Percentiles rank a stretch among this genome's conserved stretches.
These are phyloP conservation scores for Drosophila azteca DNA, from an alignment of 1,140 invertebrate species.

Conservation along the genomic window DNA sequence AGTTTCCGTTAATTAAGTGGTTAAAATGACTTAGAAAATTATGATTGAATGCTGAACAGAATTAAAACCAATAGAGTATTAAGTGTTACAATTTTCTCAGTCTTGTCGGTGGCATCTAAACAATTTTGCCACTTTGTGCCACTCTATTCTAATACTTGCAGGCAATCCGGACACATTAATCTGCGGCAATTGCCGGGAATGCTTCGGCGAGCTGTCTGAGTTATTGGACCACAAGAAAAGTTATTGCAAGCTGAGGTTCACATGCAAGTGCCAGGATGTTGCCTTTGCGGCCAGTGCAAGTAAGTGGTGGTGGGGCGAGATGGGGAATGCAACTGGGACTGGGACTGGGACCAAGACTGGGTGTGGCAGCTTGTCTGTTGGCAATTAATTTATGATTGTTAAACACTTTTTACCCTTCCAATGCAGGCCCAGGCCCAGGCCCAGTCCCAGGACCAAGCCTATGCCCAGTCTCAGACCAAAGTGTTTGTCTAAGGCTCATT, in stretches of 20 bases:
- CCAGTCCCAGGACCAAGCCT: not conserved
- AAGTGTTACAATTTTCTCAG: not conserved
- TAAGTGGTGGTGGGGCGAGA: slow-evolving; percentile 57
- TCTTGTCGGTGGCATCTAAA: no score
- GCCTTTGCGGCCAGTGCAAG: slow-evolving; percentile 81
- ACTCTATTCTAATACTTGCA: slow-evolving; percentile 83
- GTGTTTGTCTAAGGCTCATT: slow-evolving; percentile 54
- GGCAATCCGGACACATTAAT: slow-evolving; percentile 94
- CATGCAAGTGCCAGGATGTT: slow-evolving; percentile 90
- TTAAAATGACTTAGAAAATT: no score
- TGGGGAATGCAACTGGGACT: not conserved
- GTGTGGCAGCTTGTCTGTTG: slow-evolving; percentile 52
- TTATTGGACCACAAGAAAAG: slow-evolving; percentile 93
- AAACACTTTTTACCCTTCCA: slow-evolving; percentile 73
- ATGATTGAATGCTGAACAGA: no score
- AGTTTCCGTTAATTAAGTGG: no score
- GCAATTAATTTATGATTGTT: slow-evolving; percentile 84
- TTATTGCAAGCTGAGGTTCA: slow-evolving; percentile 93
- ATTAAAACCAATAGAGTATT: no score
- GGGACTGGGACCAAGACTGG: slow-evolving; percentile 3
- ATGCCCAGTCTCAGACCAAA: slow-evolving; percentile 9
- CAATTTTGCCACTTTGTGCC: not conserved
- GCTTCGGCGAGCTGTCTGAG: slow-evolving; percentile 92
- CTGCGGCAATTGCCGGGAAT: slow-evolving; percentile 93
- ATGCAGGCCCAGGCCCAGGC: not conserved